Evolutionary conservation across 64 coral and sea anemone species (phyloP), one percentile per base, ranked within the genome.

Genomic region (Platygyra sinensis): DNA sequence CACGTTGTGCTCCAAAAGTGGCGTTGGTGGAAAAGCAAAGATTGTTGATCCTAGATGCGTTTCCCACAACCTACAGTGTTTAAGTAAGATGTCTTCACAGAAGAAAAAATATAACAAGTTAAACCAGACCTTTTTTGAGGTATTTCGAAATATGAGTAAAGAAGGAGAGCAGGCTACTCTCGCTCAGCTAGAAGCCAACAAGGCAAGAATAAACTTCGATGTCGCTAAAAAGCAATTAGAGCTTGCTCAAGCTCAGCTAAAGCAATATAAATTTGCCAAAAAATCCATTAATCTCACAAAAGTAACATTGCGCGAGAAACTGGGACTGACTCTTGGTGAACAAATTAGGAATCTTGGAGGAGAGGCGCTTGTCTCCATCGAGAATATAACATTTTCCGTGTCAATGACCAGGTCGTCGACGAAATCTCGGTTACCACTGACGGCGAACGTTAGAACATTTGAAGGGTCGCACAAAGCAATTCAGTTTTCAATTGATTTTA

Each of bases 401-500:
- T 14, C 50, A 30, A 38, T 91, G 24, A 86, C 80, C 8, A 52
- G 25, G 8, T 71, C 79, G 15, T 39, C 79, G 8, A 51, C 38
- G 0, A 91, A 67, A 32, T 76, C 72, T 1, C 33, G 71, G 20
- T 91, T 91, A 32, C 89, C 80, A 15, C 4, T 85, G 1, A 60
- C 55, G n/a, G 54, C 62, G 30, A 29, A 16, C 76, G 71, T 83
- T 4, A 51, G 6, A 28, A 65, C 80, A 22, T 60, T 67, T 28
- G 61, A 60, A 29, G 80, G 89, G 3, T 31, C 17, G 24, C 10
- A 31, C 8, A 76, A 84, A 75, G 33, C 19, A 28, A 49, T 86
- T 49, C 79, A 91, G 29, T 73, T 91, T 76, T 19, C 19, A 10
- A 67, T 91, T 36, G 89, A 91, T 30, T 91, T 91, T 75, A 46